Base-by-base conservation (phyloP, 2,888 invertebrate species). In the Esperia sulphurella region DNA sequence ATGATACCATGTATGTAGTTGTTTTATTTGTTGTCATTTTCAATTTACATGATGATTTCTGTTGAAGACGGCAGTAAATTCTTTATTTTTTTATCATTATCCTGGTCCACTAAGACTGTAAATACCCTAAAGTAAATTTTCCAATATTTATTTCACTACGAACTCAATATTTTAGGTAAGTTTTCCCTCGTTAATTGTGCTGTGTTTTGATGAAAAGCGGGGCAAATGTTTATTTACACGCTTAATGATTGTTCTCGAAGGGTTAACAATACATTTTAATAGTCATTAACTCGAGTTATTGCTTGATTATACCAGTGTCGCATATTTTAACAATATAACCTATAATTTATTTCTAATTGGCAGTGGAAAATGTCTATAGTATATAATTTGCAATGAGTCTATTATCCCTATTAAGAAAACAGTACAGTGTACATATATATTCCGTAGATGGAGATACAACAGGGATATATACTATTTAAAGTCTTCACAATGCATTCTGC, bases 11-110 rank as follows among this genome's bases (percentile, higher is more conserved):
- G 71, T 68, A 74, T 73, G 53, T 65, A 67, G 53, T 70, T 65
- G 68, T 73, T 82, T 75, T 84, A 83, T 84, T 86, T 88, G 87
- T 88, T 88, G 85, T 83, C 79, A 81, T 76, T 48, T 63, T 53
- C 55, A 59, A 71, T 75, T 71, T 71, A 61, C 59, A 65, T 62
- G 55, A 42, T 14, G 42, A 28, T 28, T 29, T 41, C 14, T 2
- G 8, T 13, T 21, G 2, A 3, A 21, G 5, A 21, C 21, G 21
- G n/a, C 21, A 3, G 2, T 5, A 21, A 21, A 21, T 21, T 21
- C 21, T 2, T 2, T 21, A 21, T 2, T 3, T 21, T 21, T n/a
- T 21, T 21, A 21, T 3, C 21, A 21, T 21, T 21, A 21, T 3
- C 21, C 2, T 21, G 21, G 2, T 21, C 5, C 21, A 21, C 2